Evolutionary conservation across 2,797 vertebrate species (phyloP), one percentile per base, ranked within the genome.

Genomic region (Rachycentron canadum): DNA sequence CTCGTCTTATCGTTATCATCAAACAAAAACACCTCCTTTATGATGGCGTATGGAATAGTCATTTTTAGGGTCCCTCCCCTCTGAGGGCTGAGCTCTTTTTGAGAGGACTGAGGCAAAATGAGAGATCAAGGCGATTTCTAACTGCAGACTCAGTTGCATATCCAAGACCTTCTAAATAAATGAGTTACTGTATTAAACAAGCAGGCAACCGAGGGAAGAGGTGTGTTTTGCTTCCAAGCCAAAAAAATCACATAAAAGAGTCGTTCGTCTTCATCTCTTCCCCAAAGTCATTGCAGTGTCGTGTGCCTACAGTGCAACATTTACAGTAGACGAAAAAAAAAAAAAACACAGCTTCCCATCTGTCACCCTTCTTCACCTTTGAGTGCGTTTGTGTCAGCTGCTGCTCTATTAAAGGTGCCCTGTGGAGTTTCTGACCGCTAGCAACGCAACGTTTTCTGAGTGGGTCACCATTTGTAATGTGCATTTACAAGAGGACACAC

Each of bases 21-120:
- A 87, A 87, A 86, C 76, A 58, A 85, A 84, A 88, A 78, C 73
- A 79, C 34, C 19, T 59, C n/a, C 78, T 85, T 86, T 60, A 79
- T 64, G 30, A 69, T 6, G 13, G 26, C 21, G 60, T 55, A 66
- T 87, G 81, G 77, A 89, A 82, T 59, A 70, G 65, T 75, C 45
- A 75, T 85, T 85, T 79, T 66, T 50, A 69, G 69, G 69, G 58
- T 73, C 52, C 50, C 49, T 79, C 45, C 52, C 45, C 36, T 64
- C 58, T 76, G 62, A 69, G 52, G 81, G 61, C 32, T 56, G 61
- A 70, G 61, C 55, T 56, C n/a, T 71, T 57, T 78, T 43, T 81
- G 53, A 73, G 53, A 83, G 30, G 40, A 65, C n/a, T 19, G 1
- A 65, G 32, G 67, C 7, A n/a, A n/a, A 23, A 66, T 69, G 43